Evolutionary conservation across 2,113 vertebrate genomes (phyloP).

Genomic region (Protobothrops flavoviridis): DNA sequence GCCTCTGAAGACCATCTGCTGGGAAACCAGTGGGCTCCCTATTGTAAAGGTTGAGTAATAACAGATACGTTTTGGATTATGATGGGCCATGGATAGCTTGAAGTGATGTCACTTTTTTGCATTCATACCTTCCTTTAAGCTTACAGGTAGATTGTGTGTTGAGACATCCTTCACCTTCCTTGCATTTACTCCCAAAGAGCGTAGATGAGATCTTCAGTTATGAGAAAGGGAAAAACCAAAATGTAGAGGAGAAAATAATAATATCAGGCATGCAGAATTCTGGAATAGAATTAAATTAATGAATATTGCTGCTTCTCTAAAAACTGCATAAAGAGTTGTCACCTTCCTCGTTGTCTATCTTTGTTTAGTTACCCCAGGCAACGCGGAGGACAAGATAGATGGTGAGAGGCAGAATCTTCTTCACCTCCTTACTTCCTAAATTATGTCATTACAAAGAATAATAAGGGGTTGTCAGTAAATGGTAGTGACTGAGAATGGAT

Average conservation of each 20-base stretch:
- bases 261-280: not conserved
- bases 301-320: not conserved
- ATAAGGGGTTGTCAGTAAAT: not conserved
- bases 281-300: not conserved
- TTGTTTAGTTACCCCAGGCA: not conserved
- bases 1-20: not conserved
- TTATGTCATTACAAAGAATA: not conserved
- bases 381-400: not conserved
- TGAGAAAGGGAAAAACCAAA: not conserved
- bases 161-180: not conserved
- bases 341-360: not conserved
- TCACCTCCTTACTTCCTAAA: not conserved
- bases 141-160: not conserved
- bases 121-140: not conserved
- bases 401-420: not conserved
- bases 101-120: not conserved
- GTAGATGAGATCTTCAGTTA: not conserved
- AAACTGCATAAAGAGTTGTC: not conserved
- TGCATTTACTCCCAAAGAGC: not conserved
- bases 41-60: not conserved
- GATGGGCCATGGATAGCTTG: not conserved
- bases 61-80: not conserved
- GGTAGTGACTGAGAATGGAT: not conserved
- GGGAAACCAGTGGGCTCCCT: not conserved
- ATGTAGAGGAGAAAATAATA: not conserved